phyloP scores from a whole-genome alignment of 2,888 invertebrate species.

The Acronicta aceris region DNA sequence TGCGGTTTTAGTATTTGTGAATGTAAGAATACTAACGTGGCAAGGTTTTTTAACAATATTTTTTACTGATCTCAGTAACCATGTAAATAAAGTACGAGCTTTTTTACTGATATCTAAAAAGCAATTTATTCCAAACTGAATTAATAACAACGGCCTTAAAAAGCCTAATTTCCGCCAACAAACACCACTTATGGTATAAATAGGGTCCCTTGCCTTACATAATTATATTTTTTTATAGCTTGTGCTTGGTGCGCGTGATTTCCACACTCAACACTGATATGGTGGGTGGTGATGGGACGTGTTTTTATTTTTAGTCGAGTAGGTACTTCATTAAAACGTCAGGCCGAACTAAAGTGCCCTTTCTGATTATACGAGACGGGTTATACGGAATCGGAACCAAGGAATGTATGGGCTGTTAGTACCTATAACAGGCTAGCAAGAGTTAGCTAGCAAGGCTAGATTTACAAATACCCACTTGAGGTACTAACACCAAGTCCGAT shows the following conservation, averaged over 20 bases:
- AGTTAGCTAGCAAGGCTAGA: no score
- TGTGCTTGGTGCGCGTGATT: constrained; percentile 58
- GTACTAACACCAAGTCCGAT: no score
- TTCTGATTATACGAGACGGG: constrained; percentile 35
- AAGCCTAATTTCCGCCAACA: constrained; percentile 51
- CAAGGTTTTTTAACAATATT: no score
- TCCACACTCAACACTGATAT: constrained; percentile 50
- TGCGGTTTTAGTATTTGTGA: no score
- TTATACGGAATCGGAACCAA: constrained; percentile 30
- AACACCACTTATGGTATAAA: constrained; percentile 41
- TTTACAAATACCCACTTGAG: no score
- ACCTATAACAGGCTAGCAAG: background rate
- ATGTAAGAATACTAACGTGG: no score
- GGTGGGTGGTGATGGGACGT: constrained; percentile 52
- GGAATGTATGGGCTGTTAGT: constrained; percentile 2
- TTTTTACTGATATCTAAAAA: constrained; percentile 11
- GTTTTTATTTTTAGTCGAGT: constrained; percentile 47
- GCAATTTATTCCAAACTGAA: constrained; percentile 13
- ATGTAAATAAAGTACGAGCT: no score
- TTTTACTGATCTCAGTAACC: no score
- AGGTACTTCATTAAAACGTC: constrained; percentile 53
- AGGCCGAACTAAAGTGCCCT: constrained; percentile 22
- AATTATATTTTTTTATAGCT: constrained; percentile 59
- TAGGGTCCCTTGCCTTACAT: constrained; percentile 52
- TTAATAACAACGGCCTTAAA: constrained; percentile 29